Conservation (phyloP, 2,797 vertebrate genomes). For the Jordanella pulchra region DNA sequence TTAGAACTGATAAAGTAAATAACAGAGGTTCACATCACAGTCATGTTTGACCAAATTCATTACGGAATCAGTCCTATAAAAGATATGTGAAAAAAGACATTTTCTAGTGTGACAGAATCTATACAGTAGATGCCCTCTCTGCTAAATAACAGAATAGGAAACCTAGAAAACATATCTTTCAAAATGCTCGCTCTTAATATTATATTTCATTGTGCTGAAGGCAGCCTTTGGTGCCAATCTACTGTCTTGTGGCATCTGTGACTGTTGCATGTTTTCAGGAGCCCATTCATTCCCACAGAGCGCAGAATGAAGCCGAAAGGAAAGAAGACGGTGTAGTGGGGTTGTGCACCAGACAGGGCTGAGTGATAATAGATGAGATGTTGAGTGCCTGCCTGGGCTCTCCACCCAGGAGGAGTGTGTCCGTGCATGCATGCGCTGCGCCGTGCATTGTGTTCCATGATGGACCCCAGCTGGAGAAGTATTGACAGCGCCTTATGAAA, state of each 20-base stretch:
- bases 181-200: slow-evolving; percentile 19
- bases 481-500: slow-evolving; percentile 73
- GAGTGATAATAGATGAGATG: slow-evolving; percentile 77
- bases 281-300: slow-evolving; percentile 60
- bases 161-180: slow-evolving; percentile 8
- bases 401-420: slow-evolving; percentile 67
- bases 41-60: not conserved
- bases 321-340: slow-evolving; percentile 63
- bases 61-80: not conserved
- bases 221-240: slow-evolving; percentile 27
- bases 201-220: slow-evolving; percentile 22
- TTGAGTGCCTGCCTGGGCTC: slow-evolving; percentile 69
- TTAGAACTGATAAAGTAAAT: not conserved
- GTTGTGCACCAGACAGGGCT: slow-evolving; percentile 62
- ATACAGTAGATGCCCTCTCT: not conserved
- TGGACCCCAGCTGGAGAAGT: slow-evolving; percentile 77
- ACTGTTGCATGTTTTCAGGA: slow-evolving; percentile 55
- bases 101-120: slow-evolving; percentile 10
- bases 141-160: not conserved
- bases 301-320: slow-evolving; percentile 64
- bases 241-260: slow-evolving; percentile 57
- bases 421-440: slow-evolving; percentile 51
- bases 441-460: slow-evolving; percentile 71
- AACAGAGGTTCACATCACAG: not conserved
- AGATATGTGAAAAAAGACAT: not conserved